phyloP scores from a whole-genome alignment of 2,797 vertebrate genomes.

The Peromyscus aztecus region DNA sequence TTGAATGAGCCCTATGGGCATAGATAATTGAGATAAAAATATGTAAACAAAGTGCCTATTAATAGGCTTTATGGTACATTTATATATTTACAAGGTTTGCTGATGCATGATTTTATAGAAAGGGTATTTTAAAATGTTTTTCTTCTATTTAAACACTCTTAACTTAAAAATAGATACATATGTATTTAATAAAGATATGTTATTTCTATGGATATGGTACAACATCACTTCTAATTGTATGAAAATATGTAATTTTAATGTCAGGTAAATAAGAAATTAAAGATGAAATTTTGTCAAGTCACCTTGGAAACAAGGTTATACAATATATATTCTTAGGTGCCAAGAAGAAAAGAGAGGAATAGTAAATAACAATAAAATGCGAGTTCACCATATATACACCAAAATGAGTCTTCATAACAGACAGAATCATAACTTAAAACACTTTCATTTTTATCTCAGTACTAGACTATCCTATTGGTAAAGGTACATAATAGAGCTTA shows the following conservation, averaged over 20 bases:
- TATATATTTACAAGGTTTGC: constrained; percentile 84
- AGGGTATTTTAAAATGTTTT: constrained; percentile 46
- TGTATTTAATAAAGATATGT: constrained; percentile 48
- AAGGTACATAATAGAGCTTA: constrained; percentile 29
- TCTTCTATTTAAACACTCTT: constrained; percentile 58
- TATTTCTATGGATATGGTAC: constrained; percentile 37
- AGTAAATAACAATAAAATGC: constrained; percentile 3
- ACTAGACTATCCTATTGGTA: neutral
- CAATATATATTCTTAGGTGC: constrained; percentile 43
- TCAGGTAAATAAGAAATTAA: constrained; percentile 49
- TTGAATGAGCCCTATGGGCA: constrained; percentile 89
- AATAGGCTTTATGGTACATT: constrained; percentile 85
- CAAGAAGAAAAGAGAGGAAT: neutral
- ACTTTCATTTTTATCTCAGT: constrained; percentile 40
- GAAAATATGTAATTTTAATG: constrained; percentile 55
- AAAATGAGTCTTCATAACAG: constrained; percentile 19
- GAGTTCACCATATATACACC: neutral
- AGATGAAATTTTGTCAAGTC: constrained; percentile 61
- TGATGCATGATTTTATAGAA: constrained; percentile 74
- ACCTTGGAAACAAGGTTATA: constrained; percentile 42
- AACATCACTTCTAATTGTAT: constrained; percentile 51
- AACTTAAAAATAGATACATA: neutral
- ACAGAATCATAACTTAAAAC: constrained; percentile 51
- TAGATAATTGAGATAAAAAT: constrained; percentile 90
- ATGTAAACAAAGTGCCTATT: constrained; percentile 90